Conservation (phyloP, 2,113 vertebrate genomes). For the Apteryx owenii region DNA sequence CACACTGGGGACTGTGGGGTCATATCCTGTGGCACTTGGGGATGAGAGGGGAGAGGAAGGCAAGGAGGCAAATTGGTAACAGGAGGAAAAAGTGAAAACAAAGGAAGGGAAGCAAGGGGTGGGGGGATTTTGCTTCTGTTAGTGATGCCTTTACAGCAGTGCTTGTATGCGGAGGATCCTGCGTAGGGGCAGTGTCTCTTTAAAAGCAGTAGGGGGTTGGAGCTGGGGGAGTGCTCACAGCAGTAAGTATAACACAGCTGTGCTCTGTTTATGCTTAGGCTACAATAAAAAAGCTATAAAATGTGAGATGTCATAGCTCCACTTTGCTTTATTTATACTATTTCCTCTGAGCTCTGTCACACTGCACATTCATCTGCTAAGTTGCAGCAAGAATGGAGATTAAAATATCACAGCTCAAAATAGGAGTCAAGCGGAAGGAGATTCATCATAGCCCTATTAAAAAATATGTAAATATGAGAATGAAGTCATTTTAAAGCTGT, state of each 20-base stretch:
- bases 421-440: conserved; percentile 86
- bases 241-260: conserved; percentile 87
- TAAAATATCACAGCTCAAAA: conserved; percentile 88
- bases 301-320: conserved; percentile 86
- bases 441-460: conserved; percentile 87
- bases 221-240: conserved; percentile 74
- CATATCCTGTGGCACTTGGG: background rate
- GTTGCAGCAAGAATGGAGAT: conserved; percentile 84
- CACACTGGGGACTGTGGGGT: fast-evolving
- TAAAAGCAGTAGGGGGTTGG: conserved; percentile 74
- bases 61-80: background rate
- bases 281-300: conserved; percentile 88
- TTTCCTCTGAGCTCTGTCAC: conserved; percentile 85
- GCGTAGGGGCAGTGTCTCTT: conserved; percentile 65
- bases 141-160: background rate
- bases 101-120: background rate
- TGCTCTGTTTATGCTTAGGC: conserved; percentile 84
- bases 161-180: background rate
- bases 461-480: conserved; percentile 84
- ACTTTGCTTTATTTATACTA: conserved; percentile 88
- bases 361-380: conserved; percentile 84
- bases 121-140: background rate
- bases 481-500: conserved; percentile 81
- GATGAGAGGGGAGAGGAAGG: background rate
- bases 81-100: background rate